Conservation (phyloP, 2,113 vertebrate species). For the Pluvianellus socialis region DNA sequence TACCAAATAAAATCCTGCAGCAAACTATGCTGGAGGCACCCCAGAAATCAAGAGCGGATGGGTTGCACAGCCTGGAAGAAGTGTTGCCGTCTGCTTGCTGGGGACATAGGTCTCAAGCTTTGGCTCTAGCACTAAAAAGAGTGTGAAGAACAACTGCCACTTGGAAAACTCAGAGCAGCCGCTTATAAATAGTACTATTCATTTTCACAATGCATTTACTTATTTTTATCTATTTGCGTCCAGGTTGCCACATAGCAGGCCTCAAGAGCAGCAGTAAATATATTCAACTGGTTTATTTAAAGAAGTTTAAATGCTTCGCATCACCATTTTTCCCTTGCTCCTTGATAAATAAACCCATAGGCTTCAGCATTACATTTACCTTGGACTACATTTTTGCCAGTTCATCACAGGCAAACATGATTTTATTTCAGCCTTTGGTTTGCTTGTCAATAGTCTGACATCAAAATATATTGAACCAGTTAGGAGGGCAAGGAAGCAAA, state of each 20-base stretch:
- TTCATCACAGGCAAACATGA: slow-evolving; percentile 18
- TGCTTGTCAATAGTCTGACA: slow-evolving; percentile 50
- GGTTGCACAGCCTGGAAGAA: background rate
- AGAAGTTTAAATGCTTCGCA: background rate
- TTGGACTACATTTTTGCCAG: slow-evolving; percentile 19
- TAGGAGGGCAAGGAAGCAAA: slow-evolving; percentile 41
- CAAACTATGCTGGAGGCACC: background rate
- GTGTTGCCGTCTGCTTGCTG: background rate
- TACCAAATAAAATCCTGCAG: background rate
- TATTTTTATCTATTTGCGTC: background rate
- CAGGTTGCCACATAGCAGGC: background rate
- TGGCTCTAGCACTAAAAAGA: background rate
- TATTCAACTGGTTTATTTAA: slow-evolving; percentile 2
- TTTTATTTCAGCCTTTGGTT: slow-evolving; percentile 19
- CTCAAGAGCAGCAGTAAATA: background rate
- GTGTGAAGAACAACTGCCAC: background rate
- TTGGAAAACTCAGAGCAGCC: background rate
- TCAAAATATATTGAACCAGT: slow-evolving; percentile 30
- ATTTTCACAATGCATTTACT: slow-evolving; percentile 1
- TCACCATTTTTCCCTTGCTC: background rate
- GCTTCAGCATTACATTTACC: background rate
- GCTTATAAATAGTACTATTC: background rate
- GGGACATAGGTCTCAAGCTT: background rate
- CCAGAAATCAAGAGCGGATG: background rate
- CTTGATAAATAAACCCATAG: background rate